Evolutionary conservation across 2,113 vertebrate species (phyloP).

Genomic region (Antechinus flavipes): DNA sequence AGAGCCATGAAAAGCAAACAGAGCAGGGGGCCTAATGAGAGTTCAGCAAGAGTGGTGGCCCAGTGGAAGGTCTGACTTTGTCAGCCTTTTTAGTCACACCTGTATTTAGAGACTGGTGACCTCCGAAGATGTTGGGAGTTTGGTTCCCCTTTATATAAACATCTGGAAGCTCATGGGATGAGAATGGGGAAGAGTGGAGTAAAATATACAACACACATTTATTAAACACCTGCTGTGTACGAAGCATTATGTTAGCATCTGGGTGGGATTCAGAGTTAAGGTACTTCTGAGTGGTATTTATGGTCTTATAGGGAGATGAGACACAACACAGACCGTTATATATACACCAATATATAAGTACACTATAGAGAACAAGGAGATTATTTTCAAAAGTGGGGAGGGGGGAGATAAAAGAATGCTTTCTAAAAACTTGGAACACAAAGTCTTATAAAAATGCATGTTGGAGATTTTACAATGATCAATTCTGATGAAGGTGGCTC

Average conservation of each 20-base stretch:
- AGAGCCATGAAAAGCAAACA: constrained; percentile 61
- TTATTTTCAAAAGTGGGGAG: neutral
- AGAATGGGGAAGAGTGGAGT: constrained; percentile 34
- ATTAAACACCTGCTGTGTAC: neutral
- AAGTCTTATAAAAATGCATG: too few relatives aligned
- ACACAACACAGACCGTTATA: neutral
- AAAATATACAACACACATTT: neutral
- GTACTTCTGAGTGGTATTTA: neutral
- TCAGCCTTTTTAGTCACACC: constrained; percentile 50
- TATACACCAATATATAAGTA: neutral
- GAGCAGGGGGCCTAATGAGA: constrained; percentile 45
- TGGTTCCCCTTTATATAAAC: constrained; percentile 20
- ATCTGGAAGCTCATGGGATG: constrained; percentile 11
- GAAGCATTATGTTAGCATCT: neutral
- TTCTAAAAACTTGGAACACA: neutral
- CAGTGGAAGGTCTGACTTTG: neutral
- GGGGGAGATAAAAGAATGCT: neutral
- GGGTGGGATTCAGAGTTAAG: neutral
- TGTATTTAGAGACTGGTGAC: constrained; percentile 36
- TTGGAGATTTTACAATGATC: too few relatives aligned
- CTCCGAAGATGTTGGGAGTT: constrained; percentile 11
- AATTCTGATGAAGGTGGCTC: too few relatives aligned
- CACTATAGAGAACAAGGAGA: neutral
- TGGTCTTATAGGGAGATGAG: neutral
- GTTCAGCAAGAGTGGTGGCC: constrained; percentile 29